Evolutionary conservation across 2,797 vertebrate genomes (phyloP).

Genomic region (Xerus rutilus): DNA sequence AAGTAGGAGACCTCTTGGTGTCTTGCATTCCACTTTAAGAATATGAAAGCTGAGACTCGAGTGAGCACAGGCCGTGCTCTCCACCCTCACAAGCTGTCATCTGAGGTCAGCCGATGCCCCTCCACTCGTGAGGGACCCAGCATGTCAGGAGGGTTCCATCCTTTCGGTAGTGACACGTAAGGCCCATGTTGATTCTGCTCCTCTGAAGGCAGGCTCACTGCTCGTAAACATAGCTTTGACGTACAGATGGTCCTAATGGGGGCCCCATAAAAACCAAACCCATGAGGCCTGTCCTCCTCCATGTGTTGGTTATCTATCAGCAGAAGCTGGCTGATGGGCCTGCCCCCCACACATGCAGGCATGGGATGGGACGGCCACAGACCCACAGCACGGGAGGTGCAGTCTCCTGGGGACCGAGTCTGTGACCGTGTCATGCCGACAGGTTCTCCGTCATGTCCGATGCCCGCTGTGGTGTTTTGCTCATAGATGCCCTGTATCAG

Average conservation of each 20-base stretch:
- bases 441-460: accelerated
- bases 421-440: too few species aligned
- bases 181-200: not conserved
- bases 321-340: not conserved
- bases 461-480: accelerated
- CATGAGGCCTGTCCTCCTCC: not conserved
- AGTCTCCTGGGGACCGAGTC: not conserved
- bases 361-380: accelerated
- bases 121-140: not conserved
- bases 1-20: not conserved
- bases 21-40: too few species aligned
- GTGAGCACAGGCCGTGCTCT: not conserved
- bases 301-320: not conserved
- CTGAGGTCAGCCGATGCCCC: not conserved
- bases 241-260: constrained; percentile 16
- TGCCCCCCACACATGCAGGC: not conserved
- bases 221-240: constrained; percentile 33
- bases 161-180: not conserved
- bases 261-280: not conserved
- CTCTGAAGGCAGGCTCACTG: not conserved
- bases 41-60: too few species aligned
- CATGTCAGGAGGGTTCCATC: not conserved
- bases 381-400: accelerated
- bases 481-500: accelerated
- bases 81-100: not conserved